Conservation (phyloP, 2,113 vertebrate genomes). For the Strix aluco region DNA sequence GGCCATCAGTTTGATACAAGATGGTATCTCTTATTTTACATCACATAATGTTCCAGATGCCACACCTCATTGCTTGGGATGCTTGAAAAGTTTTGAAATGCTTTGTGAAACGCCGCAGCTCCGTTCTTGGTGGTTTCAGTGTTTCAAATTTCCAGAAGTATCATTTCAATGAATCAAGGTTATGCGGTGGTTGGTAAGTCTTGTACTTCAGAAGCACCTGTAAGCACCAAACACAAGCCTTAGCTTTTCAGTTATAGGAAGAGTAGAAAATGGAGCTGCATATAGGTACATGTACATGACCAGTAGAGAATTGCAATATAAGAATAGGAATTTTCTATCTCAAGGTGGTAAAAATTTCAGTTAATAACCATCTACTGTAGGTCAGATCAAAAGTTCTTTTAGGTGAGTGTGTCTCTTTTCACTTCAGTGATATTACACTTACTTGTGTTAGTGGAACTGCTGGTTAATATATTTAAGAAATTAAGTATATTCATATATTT, state of each 20-base stretch:
- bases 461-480: background rate
- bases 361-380: background rate
- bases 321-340: background rate
- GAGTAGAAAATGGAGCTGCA: background rate
- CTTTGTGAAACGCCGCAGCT: background rate
- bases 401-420: background rate
- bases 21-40: background rate
- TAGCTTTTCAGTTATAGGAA: background rate
- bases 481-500: background rate
- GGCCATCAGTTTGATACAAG: background rate
- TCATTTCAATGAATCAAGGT: background rate
- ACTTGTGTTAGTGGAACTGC: background rate
- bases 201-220: background rate
- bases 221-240: background rate
- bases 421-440: background rate
- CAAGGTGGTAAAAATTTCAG: background rate
- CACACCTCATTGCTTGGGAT: background rate
- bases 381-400: background rate
- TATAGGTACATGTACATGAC: background rate
- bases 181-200: background rate
- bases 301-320: background rate
- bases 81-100: background rate
- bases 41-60: background rate
- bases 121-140: background rate
- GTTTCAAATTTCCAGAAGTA: background rate